Conservation (phyloP, 2,797 vertebrate species). For the Gymnodraco acuticeps region DNA sequence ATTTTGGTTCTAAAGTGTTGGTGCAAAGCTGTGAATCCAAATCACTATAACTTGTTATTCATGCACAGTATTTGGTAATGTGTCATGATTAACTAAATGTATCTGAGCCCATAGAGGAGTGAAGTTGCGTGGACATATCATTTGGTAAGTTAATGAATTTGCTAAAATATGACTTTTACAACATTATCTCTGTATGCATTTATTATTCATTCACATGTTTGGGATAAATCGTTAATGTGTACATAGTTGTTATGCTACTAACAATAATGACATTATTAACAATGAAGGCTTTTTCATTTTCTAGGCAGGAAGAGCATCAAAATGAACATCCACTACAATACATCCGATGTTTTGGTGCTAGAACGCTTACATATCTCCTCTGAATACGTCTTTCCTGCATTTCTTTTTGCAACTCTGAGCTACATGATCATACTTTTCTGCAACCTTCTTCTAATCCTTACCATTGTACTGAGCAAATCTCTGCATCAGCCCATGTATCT, state of each 20-base stretch:
- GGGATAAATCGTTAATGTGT: constrained; percentile 2
- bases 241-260: neutral
- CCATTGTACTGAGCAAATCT: constrained; percentile 77
- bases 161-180: neutral
- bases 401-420: constrained; percentile 78
- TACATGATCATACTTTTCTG: constrained; percentile 83
- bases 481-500: constrained; percentile 84
- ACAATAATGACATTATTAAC: neutral
- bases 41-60: neutral
- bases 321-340: constrained; percentile 66
- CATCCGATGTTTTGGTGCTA: constrained; percentile 61
- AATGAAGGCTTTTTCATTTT: neutral
- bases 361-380: constrained; percentile 63
- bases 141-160: constrained; percentile 22
- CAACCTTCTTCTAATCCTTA: constrained; percentile 78
- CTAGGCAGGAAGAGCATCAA: neutral
- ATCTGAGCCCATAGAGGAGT: neutral
- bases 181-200: neutral
- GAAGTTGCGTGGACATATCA: neutral
- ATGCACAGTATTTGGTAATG: neutral
- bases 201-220: neutral
- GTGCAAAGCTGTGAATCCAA: neutral
- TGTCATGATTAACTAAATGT: neutral
- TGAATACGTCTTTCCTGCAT: constrained; percentile 59
- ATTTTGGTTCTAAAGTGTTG: neutral